A percentile compares a stretch with the other conserved stretches of the same genome.
These are phyloP conservation scores for Cantharis rustica DNA, from an alignment of 2,888 invertebrate species.

Conservation along the genomic window DNA sequence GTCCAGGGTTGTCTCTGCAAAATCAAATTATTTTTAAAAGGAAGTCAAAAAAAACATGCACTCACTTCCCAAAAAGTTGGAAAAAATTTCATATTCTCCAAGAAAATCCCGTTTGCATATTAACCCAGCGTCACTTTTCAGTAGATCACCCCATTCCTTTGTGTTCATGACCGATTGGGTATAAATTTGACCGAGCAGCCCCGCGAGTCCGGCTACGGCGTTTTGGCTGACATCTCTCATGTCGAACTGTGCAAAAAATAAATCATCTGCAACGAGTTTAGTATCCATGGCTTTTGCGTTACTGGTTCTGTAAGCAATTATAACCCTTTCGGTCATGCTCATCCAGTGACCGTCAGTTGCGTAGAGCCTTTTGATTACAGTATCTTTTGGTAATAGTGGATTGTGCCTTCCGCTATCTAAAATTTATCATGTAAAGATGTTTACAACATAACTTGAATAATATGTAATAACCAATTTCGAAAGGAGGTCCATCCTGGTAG, in stretches of 20 bases:
- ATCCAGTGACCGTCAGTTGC: constrained; percentile 66
- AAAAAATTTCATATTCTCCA: constrained; percentile 63
- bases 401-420: constrained; percentile 68
- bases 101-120: constrained; percentile 61
- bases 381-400: constrained; percentile 48
- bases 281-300: constrained; percentile 64
- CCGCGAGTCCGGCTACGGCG: constrained; percentile 44
- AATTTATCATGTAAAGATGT: constrained; percentile 21
- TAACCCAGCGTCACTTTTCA: constrained; percentile 55
- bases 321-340: constrained; percentile 65
- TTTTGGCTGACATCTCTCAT: constrained; percentile 43
- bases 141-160: constrained; percentile 63
- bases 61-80: constrained; percentile 60
- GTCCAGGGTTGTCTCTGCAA: constrained; percentile 67
- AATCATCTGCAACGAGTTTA: constrained; percentile 67
- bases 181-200: constrained; percentile 49
- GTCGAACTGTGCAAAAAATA: constrained; percentile 47
- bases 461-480: constrained; percentile 63
- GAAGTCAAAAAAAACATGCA: constrained; percentile 11
- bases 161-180: constrained; percentile 57
- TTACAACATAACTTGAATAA: neutral
- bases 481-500: constrained; percentile 68
- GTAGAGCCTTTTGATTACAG: constrained; percentile 61
- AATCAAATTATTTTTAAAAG: neutral
- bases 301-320: constrained; percentile 71